These are phyloP conservation scores for Acholoe squamosa DNA, from an alignment of 2,888 invertebrate genomes.

Conservation along the genomic window DNA sequence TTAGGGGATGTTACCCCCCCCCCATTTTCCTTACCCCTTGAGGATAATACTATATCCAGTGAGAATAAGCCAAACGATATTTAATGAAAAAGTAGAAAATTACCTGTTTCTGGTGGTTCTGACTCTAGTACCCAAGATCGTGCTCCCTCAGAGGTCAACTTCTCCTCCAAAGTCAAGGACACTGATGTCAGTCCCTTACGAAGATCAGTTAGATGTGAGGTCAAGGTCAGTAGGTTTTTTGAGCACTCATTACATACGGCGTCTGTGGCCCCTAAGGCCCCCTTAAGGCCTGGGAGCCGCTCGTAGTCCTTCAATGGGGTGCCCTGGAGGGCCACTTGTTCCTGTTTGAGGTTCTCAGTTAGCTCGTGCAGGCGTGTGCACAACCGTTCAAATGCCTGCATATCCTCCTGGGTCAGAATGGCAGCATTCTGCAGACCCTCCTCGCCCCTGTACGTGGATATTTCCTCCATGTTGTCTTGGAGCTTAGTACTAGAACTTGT, in stretches of 20 bases:
- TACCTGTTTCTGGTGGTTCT: conserved; percentile 23
- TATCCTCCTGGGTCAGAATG: conserved; percentile 34
- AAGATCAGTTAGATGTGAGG: conserved; percentile 40
- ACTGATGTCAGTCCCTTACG: conserved; percentile 42
- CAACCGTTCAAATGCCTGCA: conserved; percentile 16
- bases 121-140: conserved; percentile 14
- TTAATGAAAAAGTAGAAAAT: too few species aligned
- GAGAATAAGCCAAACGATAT: too few species aligned
- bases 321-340: not conserved
- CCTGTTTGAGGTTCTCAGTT: not conserved
- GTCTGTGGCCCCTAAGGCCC: conserved; percentile 1
- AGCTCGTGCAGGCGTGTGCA: conserved; percentile 26
- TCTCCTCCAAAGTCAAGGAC: conserved; percentile 40
- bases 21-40: too few species aligned
- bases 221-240: not conserved
- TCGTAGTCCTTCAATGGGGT: not conserved
- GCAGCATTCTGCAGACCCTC: not conserved
- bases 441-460: not conserved
- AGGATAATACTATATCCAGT: too few species aligned
- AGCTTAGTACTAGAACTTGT: not conserved
- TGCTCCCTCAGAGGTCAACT: conserved; percentile 31
- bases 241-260: not conserved
- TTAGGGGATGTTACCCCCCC: too few species aligned
- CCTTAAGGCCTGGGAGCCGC: not conserved
- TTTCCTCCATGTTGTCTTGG: not conserved